Evolutionary conservation across 2,888 invertebrate genomes (phyloP), one percentile per base, ranked within the genome.

Genomic region (Polylopha cassiicola): DNA sequence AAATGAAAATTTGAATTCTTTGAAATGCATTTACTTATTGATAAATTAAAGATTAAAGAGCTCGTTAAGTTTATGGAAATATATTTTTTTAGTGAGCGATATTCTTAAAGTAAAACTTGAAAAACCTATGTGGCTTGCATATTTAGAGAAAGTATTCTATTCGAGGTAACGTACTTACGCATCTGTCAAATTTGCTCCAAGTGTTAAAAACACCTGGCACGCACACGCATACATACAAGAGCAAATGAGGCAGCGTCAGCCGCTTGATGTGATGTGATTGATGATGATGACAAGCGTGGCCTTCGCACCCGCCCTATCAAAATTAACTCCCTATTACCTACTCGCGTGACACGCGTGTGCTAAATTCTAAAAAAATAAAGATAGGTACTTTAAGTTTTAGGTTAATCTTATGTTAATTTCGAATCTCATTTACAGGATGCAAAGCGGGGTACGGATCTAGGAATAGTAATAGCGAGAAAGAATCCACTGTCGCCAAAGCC

Each of bases 391-490:
- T 33, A 30, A 18, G 26, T 28, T 30, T 30, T 17, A 43, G 44
- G 38, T 46, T 37, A 22, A 22, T 31, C 38, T 34, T 37, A 20
- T 31, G 36, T 13, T 13, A 41, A n/a, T 49, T 58, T 50, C n/a
- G n/a, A n/a, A n/a, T n/a, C n/a, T 48, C 43, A 51, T 58, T 80
- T 76, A 43, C 76, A 93, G 93, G 89, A 93, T 65, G 89, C 92
- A 18, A 91, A 91, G 69, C 88, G 91, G 47, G 95, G 95, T 39
- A 91, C 91, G 4, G 94, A 94, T 75, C 78, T 95, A 56, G 95
- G 94, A 70, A 92, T 92, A 64, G 89, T 95, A 42, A 89, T 93
- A 48, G 93, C 93, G 4, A 89, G 91, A 59, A 94, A 94, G 61
- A 94, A 94, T 77, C 91, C 92, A 24, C 84, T 91, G 61, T 90